phyloP scores from a whole-genome alignment of 1,140 invertebrate species.

The Ectropis grisescens region DNA sequence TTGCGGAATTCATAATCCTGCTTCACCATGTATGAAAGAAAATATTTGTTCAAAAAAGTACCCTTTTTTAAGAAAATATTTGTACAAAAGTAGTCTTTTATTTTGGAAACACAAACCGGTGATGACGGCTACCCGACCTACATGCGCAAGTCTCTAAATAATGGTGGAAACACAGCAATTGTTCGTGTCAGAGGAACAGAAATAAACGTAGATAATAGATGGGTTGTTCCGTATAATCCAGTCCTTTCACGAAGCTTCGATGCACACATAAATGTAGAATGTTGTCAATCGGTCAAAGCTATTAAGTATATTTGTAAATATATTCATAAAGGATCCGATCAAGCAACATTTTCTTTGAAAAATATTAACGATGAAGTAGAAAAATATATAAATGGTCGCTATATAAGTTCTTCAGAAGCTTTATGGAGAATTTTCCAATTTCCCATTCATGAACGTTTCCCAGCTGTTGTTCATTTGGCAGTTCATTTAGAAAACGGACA shows the following conservation, averaged over 20 bases:
- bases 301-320: too few species aligned
- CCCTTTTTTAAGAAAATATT: too few species aligned
- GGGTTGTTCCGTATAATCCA: too few species aligned
- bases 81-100: conserved; percentile 9
- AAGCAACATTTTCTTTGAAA: too few species aligned
- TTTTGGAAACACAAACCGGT: conserved; percentile 12
- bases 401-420: conserved; percentile 54
- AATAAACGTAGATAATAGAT: too few species aligned
- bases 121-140: conserved; percentile 15
- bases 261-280: too few species aligned
- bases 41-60: conserved; percentile 14
- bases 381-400: conserved; percentile 38
- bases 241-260: too few species aligned
- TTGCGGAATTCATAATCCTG: conserved; percentile 9
- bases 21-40: conserved; percentile 14
- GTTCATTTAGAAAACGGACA: too few species aligned
- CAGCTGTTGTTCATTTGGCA: conserved; percentile 51
- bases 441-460: conserved; percentile 47
- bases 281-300: conserved; percentile 9
- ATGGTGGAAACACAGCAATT: too few species aligned
- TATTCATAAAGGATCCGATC: conserved; percentile 9
- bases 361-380: too few species aligned
- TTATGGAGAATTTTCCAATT: conserved; percentile 58
- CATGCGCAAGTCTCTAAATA: conserved; percentile 4
- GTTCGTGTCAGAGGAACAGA: conserved; percentile 8